These are phyloP conservation scores for Pemphredon lugubris DNA, from an alignment of 2,888 invertebrate genomes.

Conservation along the genomic window DNA sequence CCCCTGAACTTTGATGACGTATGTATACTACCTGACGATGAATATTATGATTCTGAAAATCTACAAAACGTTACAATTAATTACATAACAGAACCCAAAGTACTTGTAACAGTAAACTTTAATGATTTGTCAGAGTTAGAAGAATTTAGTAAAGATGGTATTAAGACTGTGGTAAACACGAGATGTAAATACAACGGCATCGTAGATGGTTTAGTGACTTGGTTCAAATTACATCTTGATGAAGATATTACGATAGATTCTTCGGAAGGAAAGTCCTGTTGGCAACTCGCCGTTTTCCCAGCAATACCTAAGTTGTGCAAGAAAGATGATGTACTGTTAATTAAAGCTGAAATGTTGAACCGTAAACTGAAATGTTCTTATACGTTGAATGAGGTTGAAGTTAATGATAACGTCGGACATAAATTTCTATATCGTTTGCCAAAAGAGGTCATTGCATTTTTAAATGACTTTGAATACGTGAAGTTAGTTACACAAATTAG, in stretches of 20 bases:
- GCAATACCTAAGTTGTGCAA: slow-evolving; percentile 48
- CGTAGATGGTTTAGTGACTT: slow-evolving; percentile 86
- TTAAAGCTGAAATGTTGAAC: slow-evolving; percentile 63
- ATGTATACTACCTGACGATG: slow-evolving; percentile 78
- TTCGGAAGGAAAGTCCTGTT: slow-evolving; percentile 85
- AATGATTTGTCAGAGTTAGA: slow-evolving; percentile 82
- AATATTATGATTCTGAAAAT: slow-evolving; percentile 88
- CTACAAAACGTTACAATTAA: slow-evolving; percentile 83
- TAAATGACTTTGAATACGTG: slow-evolving; percentile 81
- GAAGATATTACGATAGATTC: slow-evolving; percentile 85
- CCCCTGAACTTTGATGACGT: slow-evolving; percentile 73
- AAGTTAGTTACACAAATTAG: slow-evolving; percentile 79
- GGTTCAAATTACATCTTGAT: slow-evolving; percentile 88
- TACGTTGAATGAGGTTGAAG: slow-evolving; percentile 74
- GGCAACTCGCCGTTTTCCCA: slow-evolving; percentile 90
- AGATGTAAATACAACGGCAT: slow-evolving; percentile 81
- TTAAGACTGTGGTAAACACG: slow-evolving; percentile 79
- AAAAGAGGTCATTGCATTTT: slow-evolving; percentile 67
- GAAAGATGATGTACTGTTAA: slow-evolving; percentile 52
- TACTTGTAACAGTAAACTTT: slow-evolving; percentile 85
- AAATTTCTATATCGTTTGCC: slow-evolving; percentile 80
- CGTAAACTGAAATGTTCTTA: slow-evolving; percentile 70
- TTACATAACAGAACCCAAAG: slow-evolving; percentile 84
- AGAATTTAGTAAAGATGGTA: slow-evolving; percentile 71
- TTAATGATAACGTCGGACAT: slow-evolving; percentile 69